Evolutionary conservation across 2,113 vertebrate species (phyloP), one percentile per base, ranked within the genome.

Genomic region (Odontophorus gujanensis): DNA sequence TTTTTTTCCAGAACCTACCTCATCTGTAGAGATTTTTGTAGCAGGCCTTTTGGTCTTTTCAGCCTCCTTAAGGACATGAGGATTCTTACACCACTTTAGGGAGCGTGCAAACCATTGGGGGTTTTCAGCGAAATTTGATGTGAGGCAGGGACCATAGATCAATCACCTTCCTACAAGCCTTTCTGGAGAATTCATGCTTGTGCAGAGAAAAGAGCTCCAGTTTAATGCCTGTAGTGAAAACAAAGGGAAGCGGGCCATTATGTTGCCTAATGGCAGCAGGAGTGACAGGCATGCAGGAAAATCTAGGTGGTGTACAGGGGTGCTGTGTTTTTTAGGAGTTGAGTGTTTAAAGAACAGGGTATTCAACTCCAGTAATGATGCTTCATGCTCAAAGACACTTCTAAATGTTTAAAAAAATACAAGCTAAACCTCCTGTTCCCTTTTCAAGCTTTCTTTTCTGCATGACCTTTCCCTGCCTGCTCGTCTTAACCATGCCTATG

Each of bases 381-480:
- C 26, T 81, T 87, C 61, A 43, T 13, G 21, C 6, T 43, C 38
- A 75, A 89, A 69, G 0, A 66, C n/a, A 5, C 20, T 28, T 43
- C 62, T 34, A 55, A 32, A 32, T 32, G 57, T 9, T 68, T 63
- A 20, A 22, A 76, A 48, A 0, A 58, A 42, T 73, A 9, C 43
- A n/a, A 89, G 47, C 12, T 48, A 38, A 67, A 36, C 4, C 51
- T 66, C 75, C 25, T 74, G 42, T 10, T 53, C 90, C 22, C 76
- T 91, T 91, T 78, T 80, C 55, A 66, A 7, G 5, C 24, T 61
- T 79, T 69, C 6, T 73, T 90, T 81, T 90, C 69, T 55, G 47
- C 43, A 21, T 17, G 8, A 92, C 79, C 28, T 84, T 79, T 76
- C 10, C 22, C 38, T 75, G 12, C 87, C 63, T n/a, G 71, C 72